Percentiles rank a stretch among this genome's conserved stretches.
Conservation (phyloP, 2,797 vertebrate species). For the Buphagus erythrorhynchus region DNA sequence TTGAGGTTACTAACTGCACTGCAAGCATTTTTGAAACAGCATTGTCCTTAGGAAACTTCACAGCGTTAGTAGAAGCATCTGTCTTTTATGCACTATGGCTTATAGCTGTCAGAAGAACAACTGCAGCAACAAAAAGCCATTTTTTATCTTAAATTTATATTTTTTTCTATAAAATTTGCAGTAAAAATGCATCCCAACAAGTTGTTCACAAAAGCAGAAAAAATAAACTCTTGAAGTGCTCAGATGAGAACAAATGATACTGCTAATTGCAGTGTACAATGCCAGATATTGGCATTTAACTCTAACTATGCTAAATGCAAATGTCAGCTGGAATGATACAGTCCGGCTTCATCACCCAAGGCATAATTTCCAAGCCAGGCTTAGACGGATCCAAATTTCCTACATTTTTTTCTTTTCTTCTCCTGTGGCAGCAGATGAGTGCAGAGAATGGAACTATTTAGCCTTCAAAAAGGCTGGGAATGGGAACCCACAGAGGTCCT, state of each 20-base stretch:
- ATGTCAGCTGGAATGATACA: conserved; percentile 43
- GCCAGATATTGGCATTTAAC: conserved; percentile 42
- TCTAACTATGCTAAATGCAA: conserved; percentile 11
- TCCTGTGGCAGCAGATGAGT: conserved; percentile 41
- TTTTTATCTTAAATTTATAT: background rate
- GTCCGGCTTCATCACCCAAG: conserved; percentile 38
- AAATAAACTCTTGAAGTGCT: background rate
- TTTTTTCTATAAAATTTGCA: background rate
- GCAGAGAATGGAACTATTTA: conserved; percentile 44
- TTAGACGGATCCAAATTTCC: conserved; percentile 34
- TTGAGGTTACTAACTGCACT: background rate
- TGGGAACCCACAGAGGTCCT: conserved; percentile 53
- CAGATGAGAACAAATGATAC: conserved; percentile 26
- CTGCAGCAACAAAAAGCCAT: background rate
- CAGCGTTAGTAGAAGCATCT: background rate
- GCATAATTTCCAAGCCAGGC: conserved; percentile 36
- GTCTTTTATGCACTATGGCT: background rate
- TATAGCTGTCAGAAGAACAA: background rate
- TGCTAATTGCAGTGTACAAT: conserved; percentile 4
- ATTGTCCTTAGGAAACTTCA: background rate
- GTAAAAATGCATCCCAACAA: background rate
- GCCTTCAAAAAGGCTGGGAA: conserved; percentile 30
- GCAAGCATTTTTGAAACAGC: background rate
- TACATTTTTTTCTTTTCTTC: conserved; percentile 60
- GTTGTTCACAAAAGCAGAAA: background rate